Base-by-base conservation (phyloP, 2,888 invertebrate genomes). In the Amiota mariae region DNA sequence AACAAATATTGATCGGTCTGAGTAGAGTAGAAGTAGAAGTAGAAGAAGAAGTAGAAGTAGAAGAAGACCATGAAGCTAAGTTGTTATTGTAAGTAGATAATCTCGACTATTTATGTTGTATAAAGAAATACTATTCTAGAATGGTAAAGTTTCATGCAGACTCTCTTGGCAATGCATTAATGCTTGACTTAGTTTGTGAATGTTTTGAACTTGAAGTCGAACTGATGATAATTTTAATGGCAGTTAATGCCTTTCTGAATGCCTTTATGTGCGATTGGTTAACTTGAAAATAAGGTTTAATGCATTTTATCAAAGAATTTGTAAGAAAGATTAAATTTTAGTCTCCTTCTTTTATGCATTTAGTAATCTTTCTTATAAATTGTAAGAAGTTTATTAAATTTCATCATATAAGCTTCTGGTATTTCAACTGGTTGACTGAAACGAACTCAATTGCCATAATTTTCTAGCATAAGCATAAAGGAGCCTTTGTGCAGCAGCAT, bases 401-500 rank as follows among this genome's bases (percentile, higher is more conserved):
- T 24, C 24, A 24, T 24, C 24, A 24, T 24, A 24, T 24, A 24
- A 9, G 59, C 59, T 59, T 59, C 20, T 59, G 18, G 59, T 24
- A 18, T 59, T 59, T 59, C 6, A 59, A 13, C 8, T 59, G 6
- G 59, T 24, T 59, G n/a, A 20, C 24, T 59, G 20, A 20, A 11
- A 20, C 12, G 18, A 6, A 36, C 4, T 36, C 18, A 20, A 59
- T 20, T 59, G 59, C 11, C 11, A 18, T 59, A 59, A 11, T 59
- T 59, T 59, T 59, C 11, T 59, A 59, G 4, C 24, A 59, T 59
- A 20, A 59, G 4, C 24, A 59, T 59, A 20, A 59, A 59, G 18
- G 10, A 6, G 59, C 20, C 36, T 36, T n/a, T 48, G 66, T 49
- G 73, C 77, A 74, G 63, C 76, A 72, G 72, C 72, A 36, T 73